Evolutionary conservation across 1,140 invertebrate species (phyloP), one percentile per base, ranked within the genome.

Genomic region (Coelopa frigida): DNA sequence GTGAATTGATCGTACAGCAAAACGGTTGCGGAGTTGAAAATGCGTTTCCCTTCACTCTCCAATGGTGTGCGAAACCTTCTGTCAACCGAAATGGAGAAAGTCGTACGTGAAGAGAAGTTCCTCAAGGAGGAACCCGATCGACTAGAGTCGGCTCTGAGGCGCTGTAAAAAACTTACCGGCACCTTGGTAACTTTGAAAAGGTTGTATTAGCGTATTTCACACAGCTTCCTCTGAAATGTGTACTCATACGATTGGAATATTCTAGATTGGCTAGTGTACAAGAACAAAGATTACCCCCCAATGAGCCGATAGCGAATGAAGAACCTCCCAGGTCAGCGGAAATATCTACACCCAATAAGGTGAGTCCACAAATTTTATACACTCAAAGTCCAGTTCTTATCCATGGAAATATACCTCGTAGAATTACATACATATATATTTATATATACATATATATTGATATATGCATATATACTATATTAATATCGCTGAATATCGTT

Each of bases 161-260:
- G 92, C 47, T 97, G 94, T 75, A 97, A 97, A 73, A 96, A 97
- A 68, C 73, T 98, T 11, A 97, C 94, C 7, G 91, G 92, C 48
- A 97, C 93, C 29, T 75, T 98, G 51, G 93, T 96, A 33, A 97
- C 93, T 37, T 74, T 98, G 17, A 97, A 97, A 81, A 85, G 93
- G 94, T 96, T 35, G 15, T 17, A 35, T 35, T 35, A 6, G 20
- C 20, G n/a, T 35, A 17, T 35, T 35, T 35, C 5, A 12, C 18
- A 35, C 18, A 15, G 20, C 33, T 33, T 33, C 4, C 12, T 14
- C 5, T 7, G 4, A 20, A 20, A 15, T 18, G 17, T 35, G 6
- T 20, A 35, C 4, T 37, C 22, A 10, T 37, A 15, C 22, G 11
- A 35, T 35, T n/a, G n/a, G 6, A 14, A 7, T 35, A 14, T 35